Evolutionary conservation across 1,140 invertebrate genomes (phyloP).

Genomic region (Acromyrmex echinatior): DNA sequence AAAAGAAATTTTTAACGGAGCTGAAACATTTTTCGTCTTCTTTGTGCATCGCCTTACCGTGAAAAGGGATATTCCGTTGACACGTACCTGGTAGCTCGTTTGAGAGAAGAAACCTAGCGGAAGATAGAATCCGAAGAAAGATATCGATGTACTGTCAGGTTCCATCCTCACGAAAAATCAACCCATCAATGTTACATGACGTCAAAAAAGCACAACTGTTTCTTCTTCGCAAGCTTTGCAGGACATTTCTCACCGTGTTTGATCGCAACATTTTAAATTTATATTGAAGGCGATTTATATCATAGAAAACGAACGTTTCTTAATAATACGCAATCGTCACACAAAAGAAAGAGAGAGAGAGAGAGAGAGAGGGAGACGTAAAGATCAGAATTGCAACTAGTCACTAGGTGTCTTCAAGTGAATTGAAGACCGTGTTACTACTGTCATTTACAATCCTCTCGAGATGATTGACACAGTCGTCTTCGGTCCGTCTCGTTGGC

Average conservation of each 20-base stretch:
- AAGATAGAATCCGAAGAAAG: conserved; percentile 24
- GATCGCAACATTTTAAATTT: conserved; percentile 4
- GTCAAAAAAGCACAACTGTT: background rate
- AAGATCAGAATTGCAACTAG: background rate
- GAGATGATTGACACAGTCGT: conserved; percentile 68
- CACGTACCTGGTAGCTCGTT: conserved; percentile 49
- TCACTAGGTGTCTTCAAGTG: conserved; percentile 3
- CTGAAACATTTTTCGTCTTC: conserved; percentile 67
- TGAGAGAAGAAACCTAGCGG: conserved; percentile 44
- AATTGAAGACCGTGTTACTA: conserved; percentile 9
- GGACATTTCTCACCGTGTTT: background rate
- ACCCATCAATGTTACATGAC: conserved; percentile 29
- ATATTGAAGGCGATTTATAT: background rate
- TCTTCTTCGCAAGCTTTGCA: background rate
- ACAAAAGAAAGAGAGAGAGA: background rate
- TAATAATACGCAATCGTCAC: background rate
- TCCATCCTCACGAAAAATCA: conserved; percentile 25
- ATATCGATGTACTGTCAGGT: conserved; percentile 28
- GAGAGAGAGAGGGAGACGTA: background rate
- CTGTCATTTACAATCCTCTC: conserved; percentile 54
- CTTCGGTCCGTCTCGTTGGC: conserved; percentile 63
- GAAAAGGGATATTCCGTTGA: conserved; percentile 68
- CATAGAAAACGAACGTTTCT: background rate
- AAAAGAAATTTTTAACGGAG: conserved; percentile 54
- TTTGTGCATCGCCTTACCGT: conserved; percentile 35